These are phyloP conservation scores for Ectemnius continuus DNA, from an alignment of 2,888 invertebrate genomes.

Conservation along the genomic window DNA sequence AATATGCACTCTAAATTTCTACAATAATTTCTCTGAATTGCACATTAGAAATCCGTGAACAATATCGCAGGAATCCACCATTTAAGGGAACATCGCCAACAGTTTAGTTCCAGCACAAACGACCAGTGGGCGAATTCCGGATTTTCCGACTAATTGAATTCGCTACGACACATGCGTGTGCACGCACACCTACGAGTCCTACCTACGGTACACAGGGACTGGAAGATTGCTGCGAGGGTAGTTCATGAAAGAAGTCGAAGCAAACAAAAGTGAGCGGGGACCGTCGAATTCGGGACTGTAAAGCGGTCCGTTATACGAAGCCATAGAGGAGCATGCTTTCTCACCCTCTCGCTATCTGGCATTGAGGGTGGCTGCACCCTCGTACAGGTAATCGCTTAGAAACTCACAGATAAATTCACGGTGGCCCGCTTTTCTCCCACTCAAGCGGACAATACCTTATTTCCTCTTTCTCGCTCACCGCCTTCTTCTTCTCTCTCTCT, in stretches of 20 bases:
- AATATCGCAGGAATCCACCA: too few species aligned
- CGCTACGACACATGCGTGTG: slow-evolving; percentile 7
- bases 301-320: slow-evolving; percentile 13
- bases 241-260: not conserved
- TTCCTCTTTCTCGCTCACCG: too few species aligned
- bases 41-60: too few species aligned
- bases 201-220: too few species aligned
- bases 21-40: too few species aligned
- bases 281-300: slow-evolving; percentile 19
- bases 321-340: not conserved
- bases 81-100: too few species aligned
- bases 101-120: too few species aligned
- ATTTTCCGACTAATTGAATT: slow-evolving; percentile 33
- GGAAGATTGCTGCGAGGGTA: too few species aligned
- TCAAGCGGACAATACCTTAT: slow-evolving; percentile 29
- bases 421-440: slow-evolving; percentile 2
- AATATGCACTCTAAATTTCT: too few species aligned
- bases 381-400: slow-evolving; percentile 49
- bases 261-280: slow-evolving; percentile 11
- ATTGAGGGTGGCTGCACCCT: slow-evolving; percentile 15
- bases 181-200: not conserved
- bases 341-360: slow-evolving; percentile 23
- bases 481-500: too few species aligned
- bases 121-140: slow-evolving; percentile 3
- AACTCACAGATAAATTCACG: slow-evolving; percentile 45